Conservation (phyloP, 2,797 vertebrate genomes). For the Acipenser oxyrinchus region DNA sequence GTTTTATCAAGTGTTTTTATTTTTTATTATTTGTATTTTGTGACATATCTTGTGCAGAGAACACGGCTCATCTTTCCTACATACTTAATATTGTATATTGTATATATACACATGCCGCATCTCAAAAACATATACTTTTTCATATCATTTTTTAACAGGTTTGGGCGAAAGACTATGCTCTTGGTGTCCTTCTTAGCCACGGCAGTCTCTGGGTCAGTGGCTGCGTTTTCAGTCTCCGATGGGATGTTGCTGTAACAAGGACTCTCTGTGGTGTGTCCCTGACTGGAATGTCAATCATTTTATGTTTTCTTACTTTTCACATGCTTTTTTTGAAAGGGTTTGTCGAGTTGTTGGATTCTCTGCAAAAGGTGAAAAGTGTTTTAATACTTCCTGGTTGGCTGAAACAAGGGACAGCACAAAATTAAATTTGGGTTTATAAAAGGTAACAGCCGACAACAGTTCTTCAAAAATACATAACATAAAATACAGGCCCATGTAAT, state of each 20-base stretch:
- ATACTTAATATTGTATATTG: background rate
- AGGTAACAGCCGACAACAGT: too few species aligned
- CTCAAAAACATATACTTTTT: background rate
- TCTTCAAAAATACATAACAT: too few species aligned
- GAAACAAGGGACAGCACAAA: too few species aligned
- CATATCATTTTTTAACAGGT: constrained; percentile 47
- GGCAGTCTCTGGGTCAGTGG: constrained; percentile 45
- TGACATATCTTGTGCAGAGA: too few species aligned
- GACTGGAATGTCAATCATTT: constrained; percentile 64
- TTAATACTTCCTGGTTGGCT: too few species aligned
- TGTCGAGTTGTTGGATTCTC: background rate
- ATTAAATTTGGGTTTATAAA: too few species aligned
- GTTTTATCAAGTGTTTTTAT: too few species aligned
- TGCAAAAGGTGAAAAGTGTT: background rate
- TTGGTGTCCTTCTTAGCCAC: constrained; percentile 51
- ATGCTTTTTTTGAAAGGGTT: background rate
- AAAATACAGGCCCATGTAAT: too few species aligned
- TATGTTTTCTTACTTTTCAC: background rate
- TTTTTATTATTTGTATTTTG: too few species aligned
- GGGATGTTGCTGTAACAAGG: constrained; percentile 60
- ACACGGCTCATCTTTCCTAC: background rate
- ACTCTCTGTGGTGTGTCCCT: constrained; percentile 61
- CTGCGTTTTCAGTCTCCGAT: constrained; percentile 61
- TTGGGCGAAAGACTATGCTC: constrained; percentile 64
- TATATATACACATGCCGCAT: background rate